Conservation (phyloP, 2,888 invertebrate genomes). For the Phaonia tiefii region DNA sequence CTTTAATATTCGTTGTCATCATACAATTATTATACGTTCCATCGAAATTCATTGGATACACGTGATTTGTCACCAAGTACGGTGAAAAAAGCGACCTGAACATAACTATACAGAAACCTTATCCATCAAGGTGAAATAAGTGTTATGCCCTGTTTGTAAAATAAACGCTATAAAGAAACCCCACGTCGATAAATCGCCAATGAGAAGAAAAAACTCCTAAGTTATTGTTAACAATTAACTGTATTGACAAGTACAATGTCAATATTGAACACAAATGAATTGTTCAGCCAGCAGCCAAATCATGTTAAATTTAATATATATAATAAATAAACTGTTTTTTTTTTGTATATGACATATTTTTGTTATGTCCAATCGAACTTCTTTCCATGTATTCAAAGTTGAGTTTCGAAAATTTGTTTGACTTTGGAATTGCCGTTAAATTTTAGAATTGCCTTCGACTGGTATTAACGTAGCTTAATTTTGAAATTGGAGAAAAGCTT, state of each 20-base stretch:
- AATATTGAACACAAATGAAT: slow-evolving; percentile 36
- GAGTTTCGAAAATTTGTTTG: no score
- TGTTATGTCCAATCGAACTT: no score
- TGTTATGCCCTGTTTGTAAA: not conserved
- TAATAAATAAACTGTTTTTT: no score
- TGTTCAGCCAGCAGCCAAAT: slow-evolving; percentile 47
- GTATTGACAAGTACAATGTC: slow-evolving; percentile 58
- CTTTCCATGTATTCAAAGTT: no score
- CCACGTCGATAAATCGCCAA: not conserved
- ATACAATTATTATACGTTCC: not conserved
- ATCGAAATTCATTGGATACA: not conserved
- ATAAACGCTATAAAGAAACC: slow-evolving; percentile 7
- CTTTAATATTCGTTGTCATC: no score
- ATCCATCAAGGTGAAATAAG: slow-evolving; percentile 34
- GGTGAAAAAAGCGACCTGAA: not conserved
- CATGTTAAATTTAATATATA: slow-evolving; percentile 43
- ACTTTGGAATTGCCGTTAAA: no score
- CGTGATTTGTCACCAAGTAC: not conserved
- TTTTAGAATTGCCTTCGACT: no score
- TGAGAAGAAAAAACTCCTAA: no score
- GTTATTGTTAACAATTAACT: slow-evolving; percentile 39
- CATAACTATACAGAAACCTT: slow-evolving; percentile 15
- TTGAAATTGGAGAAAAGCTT: no score
- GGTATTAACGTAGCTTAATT: no score
- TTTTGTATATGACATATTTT: no score